Evolutionary conservation across 2,797 vertebrate genomes (phyloP).

Genomic region (Sebastes kiyomatsui): DNA sequence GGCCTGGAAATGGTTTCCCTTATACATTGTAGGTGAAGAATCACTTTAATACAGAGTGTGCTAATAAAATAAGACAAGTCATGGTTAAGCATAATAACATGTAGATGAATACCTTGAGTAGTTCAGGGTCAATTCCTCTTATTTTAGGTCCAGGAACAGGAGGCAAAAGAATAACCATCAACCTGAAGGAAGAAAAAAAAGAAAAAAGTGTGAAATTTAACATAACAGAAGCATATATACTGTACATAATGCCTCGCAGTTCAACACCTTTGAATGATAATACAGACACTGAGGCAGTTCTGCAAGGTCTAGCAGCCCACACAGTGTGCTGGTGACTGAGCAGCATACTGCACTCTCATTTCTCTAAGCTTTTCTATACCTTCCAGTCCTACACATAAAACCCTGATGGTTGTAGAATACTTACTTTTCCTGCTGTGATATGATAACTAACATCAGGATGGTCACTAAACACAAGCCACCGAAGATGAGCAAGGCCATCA

Average conservation of each 20-base stretch:
- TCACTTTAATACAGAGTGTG: no score
- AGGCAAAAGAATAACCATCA: conserved; percentile 94
- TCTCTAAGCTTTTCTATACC: not conserved
- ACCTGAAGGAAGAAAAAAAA: conserved; percentile 74
- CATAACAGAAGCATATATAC: not conserved
- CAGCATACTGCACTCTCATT: not conserved
- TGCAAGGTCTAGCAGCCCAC: not conserved
- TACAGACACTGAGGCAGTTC: not conserved
- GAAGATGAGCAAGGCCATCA: conserved; percentile 86
- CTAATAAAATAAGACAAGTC: no score
- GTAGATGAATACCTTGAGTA: conserved; percentile 87
- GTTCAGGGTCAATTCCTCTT: conserved; percentile 91
- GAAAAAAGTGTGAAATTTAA: conserved; percentile 1
- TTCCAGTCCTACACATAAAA: not conserved
- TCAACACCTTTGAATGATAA: not conserved
- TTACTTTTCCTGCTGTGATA: conserved; percentile 93
- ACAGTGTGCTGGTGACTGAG: not conserved
- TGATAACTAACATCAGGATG: conserved; percentile 85
- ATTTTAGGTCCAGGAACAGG: conserved; percentile 97
- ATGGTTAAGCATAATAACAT: not conserved
- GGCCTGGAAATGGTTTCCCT: no score
- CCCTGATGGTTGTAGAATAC: conserved; percentile 12
- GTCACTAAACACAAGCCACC: conserved; percentile 83
- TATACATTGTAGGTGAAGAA: no score
- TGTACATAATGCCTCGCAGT: not conserved